Percentiles rank a stretch among this genome's conserved stretches.
phyloP scores from a whole-genome alignment of 2,113 vertebrate species.

The Nanorana parkeri region DNA sequence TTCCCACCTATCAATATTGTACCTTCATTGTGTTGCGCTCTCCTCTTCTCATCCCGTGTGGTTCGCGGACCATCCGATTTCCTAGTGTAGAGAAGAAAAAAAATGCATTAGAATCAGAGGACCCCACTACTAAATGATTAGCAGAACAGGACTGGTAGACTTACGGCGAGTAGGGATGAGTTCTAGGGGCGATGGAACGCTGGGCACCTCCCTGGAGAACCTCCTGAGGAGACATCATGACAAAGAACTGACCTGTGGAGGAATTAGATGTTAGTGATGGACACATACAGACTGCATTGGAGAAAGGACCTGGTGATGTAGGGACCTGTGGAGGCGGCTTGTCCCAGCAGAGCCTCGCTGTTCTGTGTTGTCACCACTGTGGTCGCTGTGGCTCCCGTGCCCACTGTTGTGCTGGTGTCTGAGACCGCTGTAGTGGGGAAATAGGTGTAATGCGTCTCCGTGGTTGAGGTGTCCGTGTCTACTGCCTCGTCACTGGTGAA shows the following conservation, averaged over 20 bases:
- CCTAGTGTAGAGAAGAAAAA: constrained; percentile 64
- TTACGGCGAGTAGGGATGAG: constrained; percentile 90
- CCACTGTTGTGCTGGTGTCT: constrained; percentile 62
- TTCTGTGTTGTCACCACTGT: constrained; percentile 75
- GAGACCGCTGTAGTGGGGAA: constrained; percentile 73
- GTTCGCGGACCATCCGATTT: constrained; percentile 88
- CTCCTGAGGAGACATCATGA: constrained; percentile 97
- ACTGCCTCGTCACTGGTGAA: constrained; percentile 76
- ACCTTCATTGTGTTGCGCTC: constrained; percentile 96
- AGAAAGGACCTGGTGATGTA: constrained; percentile 49
- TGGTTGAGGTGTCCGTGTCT: constrained; percentile 66
- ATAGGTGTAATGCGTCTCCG: constrained; percentile 76
- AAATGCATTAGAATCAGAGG: background rate
- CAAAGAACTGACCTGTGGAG: constrained; percentile 88
- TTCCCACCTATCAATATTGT: too few species aligned
- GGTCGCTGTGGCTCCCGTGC: constrained; percentile 61
- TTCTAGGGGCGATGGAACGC: constrained; percentile 88
- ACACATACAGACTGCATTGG: too few species aligned
- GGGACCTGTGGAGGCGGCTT: constrained; percentile 69
- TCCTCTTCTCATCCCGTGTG: constrained; percentile 89
- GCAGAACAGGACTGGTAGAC: constrained; percentile 39
- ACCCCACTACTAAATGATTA: background rate
- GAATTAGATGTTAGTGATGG: background rate
- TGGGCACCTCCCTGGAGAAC: constrained; percentile 86
- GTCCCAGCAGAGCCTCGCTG: constrained; percentile 72